Evolutionary conservation across 2,797 vertebrate genomes (phyloP).

Genomic region (Pangasius sanitwongsei): DNA sequence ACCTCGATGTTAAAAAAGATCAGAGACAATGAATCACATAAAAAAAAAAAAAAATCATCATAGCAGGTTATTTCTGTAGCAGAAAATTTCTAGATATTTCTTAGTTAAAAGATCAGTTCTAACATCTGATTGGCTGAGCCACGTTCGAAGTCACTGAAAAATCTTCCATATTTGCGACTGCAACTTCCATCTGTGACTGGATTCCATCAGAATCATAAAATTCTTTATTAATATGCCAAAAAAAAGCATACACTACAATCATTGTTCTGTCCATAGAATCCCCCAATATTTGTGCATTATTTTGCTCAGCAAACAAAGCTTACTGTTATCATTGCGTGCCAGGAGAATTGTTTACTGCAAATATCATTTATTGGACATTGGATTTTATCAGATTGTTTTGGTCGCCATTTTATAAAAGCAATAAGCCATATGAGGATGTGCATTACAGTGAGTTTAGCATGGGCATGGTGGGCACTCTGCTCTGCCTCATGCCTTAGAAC

Average conservation of each 20-base stretch:
- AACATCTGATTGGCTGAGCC: not conserved
- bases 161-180: not conserved
- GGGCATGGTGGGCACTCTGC: not conserved
- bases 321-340: not conserved
- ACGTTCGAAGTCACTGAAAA: not conserved
- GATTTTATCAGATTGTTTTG: not conserved
- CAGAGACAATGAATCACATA: not conserved
- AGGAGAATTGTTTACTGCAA: not conserved
- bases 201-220: not conserved
- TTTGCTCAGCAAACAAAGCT: not conserved
- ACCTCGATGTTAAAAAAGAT: not conserved
- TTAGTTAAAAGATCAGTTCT: not conserved
- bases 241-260: not conserved
- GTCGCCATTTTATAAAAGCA: not conserved
- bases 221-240: not conserved
- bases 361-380: not conserved
- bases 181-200: not conserved
- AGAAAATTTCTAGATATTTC: not conserved
- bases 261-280: not conserved
- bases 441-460: not conserved
- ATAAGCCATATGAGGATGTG: too few relatives aligned
- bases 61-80: not conserved
- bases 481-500: not conserved
- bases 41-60: not conserved
- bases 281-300: not conserved